phyloP scores from a whole-genome alignment of 2,888 invertebrate genomes.

The Hypsopygia costalis region DNA sequence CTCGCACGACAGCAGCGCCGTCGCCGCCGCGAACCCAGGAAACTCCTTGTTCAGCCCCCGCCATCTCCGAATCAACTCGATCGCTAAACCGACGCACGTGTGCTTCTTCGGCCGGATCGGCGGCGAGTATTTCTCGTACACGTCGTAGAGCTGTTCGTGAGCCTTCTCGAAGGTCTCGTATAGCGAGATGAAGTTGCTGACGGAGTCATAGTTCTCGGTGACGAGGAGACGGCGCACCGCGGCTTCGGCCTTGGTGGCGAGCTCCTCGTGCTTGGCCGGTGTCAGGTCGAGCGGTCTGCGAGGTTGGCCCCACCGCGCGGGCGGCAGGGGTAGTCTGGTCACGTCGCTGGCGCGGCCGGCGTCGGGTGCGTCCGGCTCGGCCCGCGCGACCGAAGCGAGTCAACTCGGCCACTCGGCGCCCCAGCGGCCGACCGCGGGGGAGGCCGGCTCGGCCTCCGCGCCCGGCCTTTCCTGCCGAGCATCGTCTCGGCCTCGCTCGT shows the following conservation, averaged over 20 bases:
- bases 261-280: constrained; percentile 86
- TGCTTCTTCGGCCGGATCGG: constrained; percentile 89
- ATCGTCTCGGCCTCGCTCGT: constrained; percentile 47
- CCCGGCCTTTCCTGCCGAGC: constrained; percentile 41
- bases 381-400: constrained; percentile 85
- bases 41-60: constrained; percentile 73
- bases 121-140: constrained; percentile 89
- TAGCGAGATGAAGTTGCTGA: constrained; percentile 89
- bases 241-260: constrained; percentile 89
- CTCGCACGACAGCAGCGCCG: constrained; percentile 89
- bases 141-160: constrained; percentile 81
- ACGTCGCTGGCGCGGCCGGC: constrained; percentile 45
- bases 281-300: constrained; percentile 41
- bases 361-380: constrained; percentile 40
- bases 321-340: constrained; percentile 44
- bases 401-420: constrained; percentile 98
- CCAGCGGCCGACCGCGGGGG: constrained; percentile 94
- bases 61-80: constrained; percentile 85
- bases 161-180: constrained; percentile 83
- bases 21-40: constrained; percentile 83
- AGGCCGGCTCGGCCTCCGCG: constrained; percentile 76
- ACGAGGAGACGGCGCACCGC: constrained; percentile 89
- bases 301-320: constrained; percentile 59
- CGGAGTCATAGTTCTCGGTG: constrained; percentile 93
- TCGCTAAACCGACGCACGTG: constrained; percentile 91